Base-by-base conservation (phyloP, 2,888 invertebrate genomes). In the Stenolophus ochropezus region DNA sequence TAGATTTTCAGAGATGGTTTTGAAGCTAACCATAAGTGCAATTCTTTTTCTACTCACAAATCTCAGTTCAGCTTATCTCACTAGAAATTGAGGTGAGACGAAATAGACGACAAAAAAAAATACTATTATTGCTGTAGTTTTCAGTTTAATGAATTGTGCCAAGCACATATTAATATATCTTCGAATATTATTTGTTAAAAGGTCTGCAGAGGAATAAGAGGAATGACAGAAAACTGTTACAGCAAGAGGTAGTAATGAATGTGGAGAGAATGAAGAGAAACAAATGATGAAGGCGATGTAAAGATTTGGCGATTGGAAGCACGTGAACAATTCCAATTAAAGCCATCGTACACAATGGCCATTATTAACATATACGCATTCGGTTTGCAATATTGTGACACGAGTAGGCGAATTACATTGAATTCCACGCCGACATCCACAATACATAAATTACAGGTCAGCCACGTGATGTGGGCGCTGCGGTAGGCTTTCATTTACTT, bases 371-470 rank as follows among this genome's bases (percentile, higher is more conserved):
- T 71, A 69, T 69, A 77, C 47, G 73, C 25, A 80, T 69, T 69
- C 21, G 61, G 77, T 61, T 53, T 71, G 69, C 33, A 71, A 79
- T 73, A 80, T 80, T 80, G 71, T 73, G 73, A 73, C 79, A 79
- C 18, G n/a, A 14, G 33, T 25, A n/a, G 21, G 23, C 56, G 73
- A 80, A 80, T 80, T 80, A 80, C 80, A 80, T 73, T 73, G 80
- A 80, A 80, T 80, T 80, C 80, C 80, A 80, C 58, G 21, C 56
- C 73, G 73, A 71, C 71, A 73, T 73, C 11, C n/a, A 56, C 80
- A 80, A 80, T 73, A 80, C 47, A 65, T 80, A 80, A 80, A 80
- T 80, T 73, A 80, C 80, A 71, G 71, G 80, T 80, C 65, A 61
- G 20, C 53, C 56, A 25, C 33, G 27, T 16, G 56, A 56, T 33